Conservation (phyloP, 1,140 invertebrate genomes). For the Trissolcus basalis region DNA sequence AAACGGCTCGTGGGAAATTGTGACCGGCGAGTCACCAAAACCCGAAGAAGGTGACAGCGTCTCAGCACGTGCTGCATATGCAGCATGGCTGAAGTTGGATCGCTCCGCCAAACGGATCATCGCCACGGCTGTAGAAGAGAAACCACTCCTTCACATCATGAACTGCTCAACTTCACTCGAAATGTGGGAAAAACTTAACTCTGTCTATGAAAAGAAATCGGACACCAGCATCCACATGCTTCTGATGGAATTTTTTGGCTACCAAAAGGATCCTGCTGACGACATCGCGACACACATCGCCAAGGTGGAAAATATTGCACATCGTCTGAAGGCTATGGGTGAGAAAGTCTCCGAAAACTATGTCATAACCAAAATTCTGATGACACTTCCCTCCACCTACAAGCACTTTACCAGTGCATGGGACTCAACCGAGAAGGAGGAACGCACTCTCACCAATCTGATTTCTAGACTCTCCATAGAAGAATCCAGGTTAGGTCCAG, state of each 20-base stretch:
- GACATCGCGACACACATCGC: slow-evolving; percentile 56
- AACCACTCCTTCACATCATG: slow-evolving; percentile 62
- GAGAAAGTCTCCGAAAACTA: slow-evolving; percentile 47
- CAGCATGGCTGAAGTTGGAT: slow-evolving; percentile 2
- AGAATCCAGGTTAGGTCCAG: slow-evolving; percentile 31
- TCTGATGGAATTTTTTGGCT: slow-evolving; percentile 63
- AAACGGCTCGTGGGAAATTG: slow-evolving; percentile 27
- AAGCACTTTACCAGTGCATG: slow-evolving; percentile 68
- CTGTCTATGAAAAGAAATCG: slow-evolving; percentile 68
- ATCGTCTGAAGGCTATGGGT: slow-evolving; percentile 51
- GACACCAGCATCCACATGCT: slow-evolving; percentile 65
- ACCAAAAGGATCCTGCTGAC: slow-evolving; percentile 11
- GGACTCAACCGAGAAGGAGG: slow-evolving; percentile 56
- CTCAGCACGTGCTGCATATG: no score
- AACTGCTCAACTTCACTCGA: slow-evolving; percentile 47
- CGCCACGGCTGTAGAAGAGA: slow-evolving; percentile 26
- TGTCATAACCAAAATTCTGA: slow-evolving; percentile 63
- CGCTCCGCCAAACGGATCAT: slow-evolving; percentile 56
- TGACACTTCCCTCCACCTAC: slow-evolving; percentile 56
- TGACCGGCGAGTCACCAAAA: not conserved
- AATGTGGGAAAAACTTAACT: slow-evolving; percentile 64
- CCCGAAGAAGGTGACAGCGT: not conserved
- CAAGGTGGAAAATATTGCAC: slow-evolving; percentile 59
- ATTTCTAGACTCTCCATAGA: slow-evolving; percentile 59
- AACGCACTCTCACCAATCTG: slow-evolving; percentile 58